Evolutionary conservation across 2,888 invertebrate genomes (phyloP).

Genomic region (Dascillus cervinus): DNA sequence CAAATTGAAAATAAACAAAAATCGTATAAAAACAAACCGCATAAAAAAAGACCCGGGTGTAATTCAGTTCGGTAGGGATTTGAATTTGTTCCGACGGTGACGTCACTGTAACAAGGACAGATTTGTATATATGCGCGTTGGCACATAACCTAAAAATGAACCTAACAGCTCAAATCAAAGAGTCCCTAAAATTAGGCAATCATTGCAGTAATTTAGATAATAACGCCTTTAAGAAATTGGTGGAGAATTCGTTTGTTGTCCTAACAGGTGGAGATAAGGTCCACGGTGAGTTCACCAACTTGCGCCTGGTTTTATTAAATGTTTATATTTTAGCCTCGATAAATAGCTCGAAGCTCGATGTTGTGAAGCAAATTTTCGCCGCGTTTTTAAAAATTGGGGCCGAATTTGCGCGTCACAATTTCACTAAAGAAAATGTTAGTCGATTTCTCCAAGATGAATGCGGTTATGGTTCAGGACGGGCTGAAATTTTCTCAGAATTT

Average conservation of each 20-base stretch:
- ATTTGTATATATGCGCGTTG: too few relatives aligned
- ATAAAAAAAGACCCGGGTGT: too few relatives aligned
- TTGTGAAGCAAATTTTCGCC: constrained; percentile 34
- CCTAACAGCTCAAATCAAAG: constrained; percentile 21
- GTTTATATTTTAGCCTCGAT: too few relatives aligned
- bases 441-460: constrained; percentile 28
- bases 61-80: too few relatives aligned
- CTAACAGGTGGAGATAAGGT: constrained; percentile 23
- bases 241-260: constrained; percentile 29
- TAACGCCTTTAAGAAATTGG: constrained; percentile 23
- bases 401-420: constrained; percentile 30
- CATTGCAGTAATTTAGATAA: constrained; percentile 25
- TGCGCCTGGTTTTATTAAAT: too few relatives aligned
- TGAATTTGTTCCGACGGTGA: too few relatives aligned
- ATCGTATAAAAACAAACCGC: too few relatives aligned
- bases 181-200: constrained; percentile 21
- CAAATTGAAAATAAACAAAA: too few relatives aligned
- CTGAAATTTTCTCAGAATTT: constrained; percentile 24
- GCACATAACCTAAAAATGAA: too few relatives aligned
- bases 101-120: too few relatives aligned
- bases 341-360: constrained; percentile 33
- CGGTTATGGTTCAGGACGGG: constrained; percentile 22
- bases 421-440: constrained; percentile 24
- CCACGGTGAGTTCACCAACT: constrained; percentile 29
- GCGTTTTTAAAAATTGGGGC: constrained; percentile 29